Base-by-base conservation (phyloP, 2,797 vertebrate genomes). In the Geotrypetes seraphini region DNA sequence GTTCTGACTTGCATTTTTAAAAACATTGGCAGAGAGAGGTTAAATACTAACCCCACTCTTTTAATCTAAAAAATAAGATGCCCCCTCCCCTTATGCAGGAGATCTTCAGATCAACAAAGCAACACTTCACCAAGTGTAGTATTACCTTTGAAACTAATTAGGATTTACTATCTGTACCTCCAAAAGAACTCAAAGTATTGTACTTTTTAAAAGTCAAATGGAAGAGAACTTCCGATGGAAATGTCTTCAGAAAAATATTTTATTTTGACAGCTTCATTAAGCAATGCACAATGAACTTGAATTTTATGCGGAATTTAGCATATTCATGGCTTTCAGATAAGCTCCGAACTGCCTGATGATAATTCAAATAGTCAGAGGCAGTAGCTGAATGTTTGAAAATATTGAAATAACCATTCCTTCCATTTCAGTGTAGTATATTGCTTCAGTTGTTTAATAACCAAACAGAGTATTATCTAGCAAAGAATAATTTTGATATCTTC, bases 241-340 rank as follows among this genome's bases (percentile, higher is more conserved):
- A 53, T 49, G 42, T 49, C 52, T 49, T 43, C 7, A 3, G 28
- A 45, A 57, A n/a, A 47, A 28, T 47, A n/a, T 53, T 60, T 57
- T 49, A 17, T 33, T 18, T 46, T 45, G 57, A 61, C 50, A 57
- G 41, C 37, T 68, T 58, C 55, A 61, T 66, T 55, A 51, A 47
- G 26, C 41, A 30, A 2, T 20, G 43, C 61, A 31, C 16, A 32
- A 54, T n/a, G n/a, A n/a, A n/a, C n/a, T n/a, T n/a, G 14, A 39
- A 47, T 46, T 39, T 1, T 43, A 15, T 36, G 46, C 24, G 28
- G 34, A 38, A 41, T 36, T 50, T 46, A 31, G 23, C 2, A 7
- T 34, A 29, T 29, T 25, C 49, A 38, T 50, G 27, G 34, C 25
- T 16, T 41, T 36, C 16, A 35, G 53, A 23, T 8, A 3, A 4